These are phyloP conservation scores for Wasmannia auropunctata DNA, from an alignment of 1,140 invertebrate genomes.

Conservation along the genomic window DNA sequence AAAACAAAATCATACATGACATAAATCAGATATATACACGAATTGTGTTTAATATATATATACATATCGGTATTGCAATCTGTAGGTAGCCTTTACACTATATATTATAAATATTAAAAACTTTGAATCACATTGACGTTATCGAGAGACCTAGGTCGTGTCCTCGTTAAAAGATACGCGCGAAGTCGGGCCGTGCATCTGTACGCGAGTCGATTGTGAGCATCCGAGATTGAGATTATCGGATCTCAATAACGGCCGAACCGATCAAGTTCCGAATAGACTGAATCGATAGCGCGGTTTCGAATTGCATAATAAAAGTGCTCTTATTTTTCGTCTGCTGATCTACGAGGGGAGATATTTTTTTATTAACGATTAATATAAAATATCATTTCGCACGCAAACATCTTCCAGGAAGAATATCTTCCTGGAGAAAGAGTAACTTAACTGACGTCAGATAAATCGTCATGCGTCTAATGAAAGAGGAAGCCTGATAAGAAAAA, in stretches of 20 bases:
- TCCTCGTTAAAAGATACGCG: too few relatives aligned
- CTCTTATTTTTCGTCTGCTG: too few relatives aligned
- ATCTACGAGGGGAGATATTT: too few relatives aligned
- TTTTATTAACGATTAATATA: background rate
- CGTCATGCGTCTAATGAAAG: background rate
- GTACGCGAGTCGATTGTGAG: too few relatives aligned
- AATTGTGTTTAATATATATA: background rate
- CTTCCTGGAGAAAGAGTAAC: background rate
- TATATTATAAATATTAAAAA: background rate
- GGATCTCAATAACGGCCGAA: too few relatives aligned
- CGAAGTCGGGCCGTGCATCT: too few relatives aligned
- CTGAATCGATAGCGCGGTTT: too few relatives aligned
- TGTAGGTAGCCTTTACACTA: background rate
- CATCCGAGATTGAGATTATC: too few relatives aligned
- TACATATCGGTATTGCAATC: background rate
- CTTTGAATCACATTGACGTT: background rate
- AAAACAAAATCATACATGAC: background rate
- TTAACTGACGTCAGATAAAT: background rate
- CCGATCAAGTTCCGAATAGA: too few relatives aligned
- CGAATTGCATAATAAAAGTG: too few relatives aligned
- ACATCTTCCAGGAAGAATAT: background rate
- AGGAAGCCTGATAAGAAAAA: background rate
- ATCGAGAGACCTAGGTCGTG: too few relatives aligned
- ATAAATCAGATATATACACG: background rate
- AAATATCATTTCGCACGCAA: background rate